Base-by-base conservation (phyloP, 2,797 vertebrate genomes). In the Nothura maculosa region DNA sequence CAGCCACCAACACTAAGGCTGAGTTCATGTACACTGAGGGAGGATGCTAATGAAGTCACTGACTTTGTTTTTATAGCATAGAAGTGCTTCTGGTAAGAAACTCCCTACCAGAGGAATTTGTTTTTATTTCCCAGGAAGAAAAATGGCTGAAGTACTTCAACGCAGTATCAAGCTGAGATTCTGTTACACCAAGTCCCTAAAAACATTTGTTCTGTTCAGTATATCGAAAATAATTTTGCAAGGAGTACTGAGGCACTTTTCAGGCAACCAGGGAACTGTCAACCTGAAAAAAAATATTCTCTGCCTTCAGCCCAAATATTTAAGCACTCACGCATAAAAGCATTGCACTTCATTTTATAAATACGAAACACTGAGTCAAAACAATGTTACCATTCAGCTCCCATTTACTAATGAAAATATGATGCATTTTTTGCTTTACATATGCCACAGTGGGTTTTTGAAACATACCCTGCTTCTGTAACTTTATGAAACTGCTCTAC, bases 191-290 rank as follows among this genome's bases (percentile, higher is more conserved):
- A 32, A 34, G 30, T 22, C 50, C 58, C 38, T 77, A 61, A 76
- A 16, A 24, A 68, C 10, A 19, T 30, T 38, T 78, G 27, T 45
- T 74, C 17, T 30, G 15, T 9, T 1, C 4, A 17, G 28, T 40
- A 79, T 58, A 83, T 57, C 40, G 9, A 79, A 83, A 91, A 62
- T 68, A 79, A 74, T 30, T 22, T 55, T 57, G 55, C 20, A 36
- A 50, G 38, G 30, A 20, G 63, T 8, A 5, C 55, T 38, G 19
- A 50, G 12, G 11, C 34, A 32, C 54, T 38, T 48, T 48, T 15
- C 8, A 82, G 10, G n/a, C 25, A 67, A 87, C 9, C 12, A 72
- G 6, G 10, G 25, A 66, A 15, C 12, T 62, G 19, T 2, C 12
- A 57, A 1, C 12, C 80, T 81, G 14, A 47, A 64, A 12, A 63